A percentile compares a stretch with the other conserved stretches of the same genome.
These are phyloP conservation scores for Gerris buenoi DNA, from an alignment of 1,140 invertebrate species.

Conservation along the genomic window DNA sequence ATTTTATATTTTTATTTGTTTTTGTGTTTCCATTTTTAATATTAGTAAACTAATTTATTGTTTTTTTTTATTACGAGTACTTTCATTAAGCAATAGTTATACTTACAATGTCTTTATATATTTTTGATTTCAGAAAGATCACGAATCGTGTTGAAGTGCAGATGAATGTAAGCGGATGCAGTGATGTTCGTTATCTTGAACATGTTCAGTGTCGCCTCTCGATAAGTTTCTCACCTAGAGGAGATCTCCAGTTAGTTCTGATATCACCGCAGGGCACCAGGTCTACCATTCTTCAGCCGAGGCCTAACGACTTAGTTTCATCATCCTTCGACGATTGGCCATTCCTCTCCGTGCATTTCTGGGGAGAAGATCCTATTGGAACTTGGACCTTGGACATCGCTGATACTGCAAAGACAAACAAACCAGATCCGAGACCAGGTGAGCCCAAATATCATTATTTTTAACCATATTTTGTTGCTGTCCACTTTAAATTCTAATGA, in stretches of 20 bases:
- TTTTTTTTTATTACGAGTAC: too few species aligned
- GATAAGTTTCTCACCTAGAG: constrained; percentile 70
- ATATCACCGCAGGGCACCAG: constrained; percentile 81
- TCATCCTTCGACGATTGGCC: constrained; percentile 94
- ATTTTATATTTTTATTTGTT: too few species aligned
- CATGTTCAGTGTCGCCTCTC: constrained; percentile 85
- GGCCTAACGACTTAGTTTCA: constrained; percentile 72
- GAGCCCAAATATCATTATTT: not conserved
- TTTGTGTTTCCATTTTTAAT: too few species aligned
- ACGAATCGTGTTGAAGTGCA: not conserved
- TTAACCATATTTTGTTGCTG: too few species aligned
- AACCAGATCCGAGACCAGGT: constrained; percentile 6
- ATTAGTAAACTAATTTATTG: too few species aligned
- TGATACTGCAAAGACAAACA: constrained; percentile 55
- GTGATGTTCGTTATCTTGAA: constrained; percentile 74
- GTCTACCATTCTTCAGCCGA: constrained; percentile 70
- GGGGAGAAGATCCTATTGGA: constrained; percentile 85
- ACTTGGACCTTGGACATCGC: constrained; percentile 84
- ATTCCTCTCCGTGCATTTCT: constrained; percentile 91
- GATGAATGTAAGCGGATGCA: constrained; percentile 76
- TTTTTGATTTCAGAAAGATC: not conserved
- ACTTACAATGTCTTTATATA: too few species aligned
- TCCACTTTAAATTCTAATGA: too few species aligned
- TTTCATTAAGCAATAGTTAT: too few species aligned
- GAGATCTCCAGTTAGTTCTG: constrained; percentile 64